These are phyloP conservation scores for Diorhabda sublineata DNA, from an alignment of 1,140 invertebrate species.

Conservation along the genomic window DNA sequence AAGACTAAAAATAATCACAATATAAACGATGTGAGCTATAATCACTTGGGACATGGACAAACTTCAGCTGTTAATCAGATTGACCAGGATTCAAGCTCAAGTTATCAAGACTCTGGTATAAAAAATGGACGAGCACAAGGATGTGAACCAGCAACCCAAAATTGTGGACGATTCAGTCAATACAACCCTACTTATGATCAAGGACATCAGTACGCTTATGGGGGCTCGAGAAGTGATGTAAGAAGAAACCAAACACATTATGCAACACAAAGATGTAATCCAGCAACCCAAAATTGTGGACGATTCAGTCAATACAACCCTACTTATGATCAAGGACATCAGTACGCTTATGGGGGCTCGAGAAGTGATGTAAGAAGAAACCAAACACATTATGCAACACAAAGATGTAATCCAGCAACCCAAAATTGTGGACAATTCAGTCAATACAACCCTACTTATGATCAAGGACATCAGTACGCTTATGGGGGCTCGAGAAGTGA, in stretches of 20 bases:
- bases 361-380: background rate
- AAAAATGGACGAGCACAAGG: background rate
- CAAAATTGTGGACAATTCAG: conserved; percentile 16
- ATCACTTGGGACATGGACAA: background rate
- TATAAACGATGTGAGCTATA: background rate
- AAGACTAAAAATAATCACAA: background rate
- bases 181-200: background rate
- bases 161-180: conserved; percentile 9
- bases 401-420: conserved; percentile 14
- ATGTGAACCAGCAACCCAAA: conserved; percentile 17
- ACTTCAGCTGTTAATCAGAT: background rate
- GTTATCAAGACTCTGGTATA: too few relatives aligned
- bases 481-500: too few relatives aligned
- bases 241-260: background rate
- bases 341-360: background rate
- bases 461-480: background rate
- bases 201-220: background rate
- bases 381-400: too few relatives aligned
- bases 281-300: conserved; percentile 18
- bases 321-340: background rate
- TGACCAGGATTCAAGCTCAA: background rate
- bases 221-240: too few relatives aligned
- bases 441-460: background rate
- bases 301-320: background rate
- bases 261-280: conserved; percentile 7